A percentile compares a stretch with the other conserved stretches of the same genome.
Conservation (phyloP, 2,888 invertebrate genomes). For the Melanostoma scalare region DNA sequence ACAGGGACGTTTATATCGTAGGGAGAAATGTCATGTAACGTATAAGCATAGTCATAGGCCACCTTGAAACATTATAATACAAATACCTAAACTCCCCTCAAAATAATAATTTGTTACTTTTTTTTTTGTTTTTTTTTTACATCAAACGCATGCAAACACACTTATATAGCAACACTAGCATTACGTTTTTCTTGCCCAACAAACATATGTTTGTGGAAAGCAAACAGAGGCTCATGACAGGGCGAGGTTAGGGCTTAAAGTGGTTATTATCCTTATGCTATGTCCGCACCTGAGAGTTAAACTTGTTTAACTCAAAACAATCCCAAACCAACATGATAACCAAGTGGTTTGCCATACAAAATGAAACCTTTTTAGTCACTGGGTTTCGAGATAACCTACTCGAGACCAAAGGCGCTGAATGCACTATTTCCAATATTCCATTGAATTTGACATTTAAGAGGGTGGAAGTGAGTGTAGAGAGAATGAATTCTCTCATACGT, state of each 20-base stretch:
- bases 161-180: neutral
- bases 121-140: neutral
- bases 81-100: neutral
- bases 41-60: neutral
- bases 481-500: too few relatives aligned
- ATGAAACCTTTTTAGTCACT: too few relatives aligned
- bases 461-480: too few relatives aligned
- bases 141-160: conserved; percentile 20
- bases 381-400: too few relatives aligned
- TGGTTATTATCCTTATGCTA: conserved; percentile 71
- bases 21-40: conserved; percentile 16
- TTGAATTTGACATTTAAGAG: too few relatives aligned
- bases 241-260: conserved; percentile 41
- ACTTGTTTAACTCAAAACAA: too few relatives aligned
- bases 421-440: too few relatives aligned
- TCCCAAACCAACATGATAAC: too few relatives aligned
- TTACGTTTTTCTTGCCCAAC: conserved; percentile 25
- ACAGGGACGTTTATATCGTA: conserved; percentile 31
- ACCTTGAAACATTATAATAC: neutral
- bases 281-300: too few relatives aligned
- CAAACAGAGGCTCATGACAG: conserved; percentile 9
- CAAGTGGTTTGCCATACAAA: too few relatives aligned
- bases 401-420: too few relatives aligned
- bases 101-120: conserved; percentile 20
- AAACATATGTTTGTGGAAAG: conserved; percentile 38